These are phyloP conservation scores for Leptosomus discolor DNA, from an alignment of 2,113 vertebrate genomes.

Conservation along the genomic window DNA sequence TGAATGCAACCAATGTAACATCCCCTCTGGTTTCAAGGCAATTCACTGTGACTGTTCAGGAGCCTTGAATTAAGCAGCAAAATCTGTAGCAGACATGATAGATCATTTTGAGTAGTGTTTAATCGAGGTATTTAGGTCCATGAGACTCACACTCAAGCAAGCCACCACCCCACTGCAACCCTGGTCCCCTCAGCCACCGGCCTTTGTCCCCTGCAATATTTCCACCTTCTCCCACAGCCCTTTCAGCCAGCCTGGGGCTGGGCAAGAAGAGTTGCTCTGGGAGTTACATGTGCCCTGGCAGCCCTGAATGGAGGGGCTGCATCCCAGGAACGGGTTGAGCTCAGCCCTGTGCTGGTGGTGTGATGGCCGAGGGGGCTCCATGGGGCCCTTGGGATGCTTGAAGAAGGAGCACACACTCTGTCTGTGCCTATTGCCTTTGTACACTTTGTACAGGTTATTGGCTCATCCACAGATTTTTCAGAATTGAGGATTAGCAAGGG, in stretches of 20 bases:
- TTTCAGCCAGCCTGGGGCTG: neutral
- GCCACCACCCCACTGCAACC: neutral
- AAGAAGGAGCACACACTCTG: neutral
- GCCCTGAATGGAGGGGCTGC: neutral
- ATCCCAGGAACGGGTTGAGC: neutral
- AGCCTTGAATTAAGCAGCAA: neutral
- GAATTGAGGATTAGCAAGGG: neutral
- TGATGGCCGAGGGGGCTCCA: neutral
- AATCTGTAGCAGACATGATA: neutral
- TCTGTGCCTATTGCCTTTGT: neutral
- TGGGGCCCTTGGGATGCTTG: neutral
- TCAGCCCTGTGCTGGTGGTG: fast-evolving
- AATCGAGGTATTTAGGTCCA: neutral
- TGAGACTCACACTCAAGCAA: neutral
- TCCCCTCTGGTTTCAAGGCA: neutral
- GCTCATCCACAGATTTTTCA: neutral
- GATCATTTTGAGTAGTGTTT: neutral
- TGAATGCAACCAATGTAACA: neutral
- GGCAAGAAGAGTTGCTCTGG: neutral
- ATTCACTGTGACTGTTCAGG: neutral
- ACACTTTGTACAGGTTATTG: neutral
- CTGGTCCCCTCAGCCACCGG: neutral
- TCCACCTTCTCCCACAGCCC: neutral
- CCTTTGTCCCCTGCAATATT: neutral
- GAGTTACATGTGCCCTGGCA: neutral